A percentile compares a stretch with the other conserved stretches of the same genome.
phyloP scores from a whole-genome alignment of 2,888 invertebrate genomes.

The Priocnemis perturbator region DNA sequence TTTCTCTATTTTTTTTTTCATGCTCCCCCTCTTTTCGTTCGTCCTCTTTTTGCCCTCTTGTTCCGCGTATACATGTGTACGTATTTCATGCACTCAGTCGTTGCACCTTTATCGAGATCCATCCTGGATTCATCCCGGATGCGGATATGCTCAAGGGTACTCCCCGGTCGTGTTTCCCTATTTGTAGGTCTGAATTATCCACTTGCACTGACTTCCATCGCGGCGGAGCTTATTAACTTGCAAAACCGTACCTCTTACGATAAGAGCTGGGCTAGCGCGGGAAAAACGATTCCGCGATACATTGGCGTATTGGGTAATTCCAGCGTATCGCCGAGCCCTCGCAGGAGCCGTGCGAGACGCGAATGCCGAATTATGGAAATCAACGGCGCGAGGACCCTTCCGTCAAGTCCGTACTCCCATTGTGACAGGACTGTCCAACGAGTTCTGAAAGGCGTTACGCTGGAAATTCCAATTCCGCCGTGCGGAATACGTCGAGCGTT shows the following conservation, averaged over 20 bases:
- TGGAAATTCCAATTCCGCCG: constrained; percentile 25
- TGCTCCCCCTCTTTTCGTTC: constrained; percentile 9
- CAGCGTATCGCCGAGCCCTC: too few relatives aligned
- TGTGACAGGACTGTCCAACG: constrained; percentile 13
- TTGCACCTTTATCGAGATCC: constrained; percentile 38
- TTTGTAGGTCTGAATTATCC: constrained; percentile 16
- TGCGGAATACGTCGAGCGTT: constrained; percentile 11
- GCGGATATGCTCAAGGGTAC: constrained; percentile 23
- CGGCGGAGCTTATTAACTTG: constrained; percentile 41
- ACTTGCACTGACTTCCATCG: constrained; percentile 5
- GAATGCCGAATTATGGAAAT: too few relatives aligned
- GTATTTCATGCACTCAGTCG: constrained; percentile 23
- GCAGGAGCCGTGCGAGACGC: too few relatives aligned
- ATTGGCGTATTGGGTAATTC: too few relatives aligned
- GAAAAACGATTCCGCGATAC: constrained; percentile 8
- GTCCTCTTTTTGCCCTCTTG: not conserved
- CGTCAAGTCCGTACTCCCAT: constrained; percentile 7
- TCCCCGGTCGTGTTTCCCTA: constrained; percentile 20
- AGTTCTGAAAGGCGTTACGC: too few relatives aligned
- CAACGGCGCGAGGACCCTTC: not conserved
- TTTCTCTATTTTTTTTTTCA: not conserved
- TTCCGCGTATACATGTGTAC: not conserved
- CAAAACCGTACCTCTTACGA: constrained; percentile 20
- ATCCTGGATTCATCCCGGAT: constrained; percentile 33
- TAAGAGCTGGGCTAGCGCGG: constrained; percentile 12